Percentiles rank a stretch among this genome's conserved stretches.
Evolutionary conservation across 2,797 vertebrate genomes (phyloP).

Genomic region (Schizothorax lantsangensis): DNA sequence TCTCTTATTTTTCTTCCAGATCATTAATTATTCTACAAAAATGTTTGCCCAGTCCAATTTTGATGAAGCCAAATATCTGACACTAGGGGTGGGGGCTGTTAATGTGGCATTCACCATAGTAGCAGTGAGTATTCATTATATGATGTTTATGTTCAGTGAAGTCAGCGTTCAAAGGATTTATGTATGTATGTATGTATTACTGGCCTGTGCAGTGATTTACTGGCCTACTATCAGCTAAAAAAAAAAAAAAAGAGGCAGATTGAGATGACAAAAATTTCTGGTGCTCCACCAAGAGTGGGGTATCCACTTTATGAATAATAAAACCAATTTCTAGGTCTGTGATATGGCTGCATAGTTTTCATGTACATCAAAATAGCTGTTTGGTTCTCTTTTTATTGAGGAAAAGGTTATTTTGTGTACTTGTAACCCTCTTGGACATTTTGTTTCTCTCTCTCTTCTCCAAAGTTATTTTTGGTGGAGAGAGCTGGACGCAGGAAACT

Average conservation of each 20-base stretch:
- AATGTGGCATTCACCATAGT: constrained; percentile 78
- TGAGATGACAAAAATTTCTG: not conserved
- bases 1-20: constrained; percentile 64
- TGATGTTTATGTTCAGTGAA: not conserved
- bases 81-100: constrained; percentile 71
- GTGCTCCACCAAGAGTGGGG: too few species aligned
- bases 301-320: not conserved
- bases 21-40: constrained; percentile 80
- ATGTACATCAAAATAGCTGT: not conserved
- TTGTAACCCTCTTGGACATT: not conserved
- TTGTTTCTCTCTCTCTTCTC: constrained; percentile 1
- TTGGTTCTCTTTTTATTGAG: not conserved
- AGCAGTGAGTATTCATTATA: constrained; percentile 66
- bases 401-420: not conserved
- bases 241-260: too few species aligned
- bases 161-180: not conserved
- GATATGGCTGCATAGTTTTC: not conserved
- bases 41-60: constrained; percentile 73
- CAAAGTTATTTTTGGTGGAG: constrained; percentile 77
- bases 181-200: not conserved
- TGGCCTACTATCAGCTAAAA: too few species aligned
- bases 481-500: constrained; percentile 69
- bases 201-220: not conserved
- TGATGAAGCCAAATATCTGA: constrained; percentile 75
- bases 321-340: not conserved